Base-by-base conservation (phyloP, 2,113 vertebrate species). In the Rhagologus leucostigma region DNA sequence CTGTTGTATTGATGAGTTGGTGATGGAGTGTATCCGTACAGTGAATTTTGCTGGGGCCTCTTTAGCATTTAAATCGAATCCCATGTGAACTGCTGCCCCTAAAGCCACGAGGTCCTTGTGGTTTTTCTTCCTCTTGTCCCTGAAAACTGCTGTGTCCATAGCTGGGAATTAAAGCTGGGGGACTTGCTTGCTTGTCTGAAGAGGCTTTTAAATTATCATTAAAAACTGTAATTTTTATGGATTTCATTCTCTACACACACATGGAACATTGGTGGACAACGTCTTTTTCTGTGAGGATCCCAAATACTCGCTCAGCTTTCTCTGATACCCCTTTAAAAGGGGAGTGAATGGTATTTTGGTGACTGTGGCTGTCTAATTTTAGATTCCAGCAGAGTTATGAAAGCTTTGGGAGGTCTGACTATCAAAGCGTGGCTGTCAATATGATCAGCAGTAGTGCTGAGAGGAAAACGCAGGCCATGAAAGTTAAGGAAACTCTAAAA, bases 301-400 rank as follows among this genome's bases (percentile, higher is more conserved):
- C 62, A 76, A 90, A 64, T 6, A 16, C n/a, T 77, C 0, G 0
- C 42, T 89, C 57, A 67, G 74, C 47, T 57, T 91, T 91, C 87
- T 84, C 56, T 42, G 3, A 19, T 62, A 24, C 88, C 94, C 77
- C 67, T 87, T 78, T 76, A 73, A 94, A 90, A 52, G 5, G 8
- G n/a, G 46, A 56, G 24, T 63, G 69, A 69, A n/a, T 33, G 53
- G 20, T 90, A 49, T 91, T 95, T 79, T 83, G 53, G 79, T 70
- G 78, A 10, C 87, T 63, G 65, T 64, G 90, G 37, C n/a, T 84
- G 71, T 55, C 92, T 96, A 74, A 95, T 90, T 92, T 95, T 92
- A 94, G 85, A 52, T 88, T 93, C 75, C 86, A 94, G 85, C 64
- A 68, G 71, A 86, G 59, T 90, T 93, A 59, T 19, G 74, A 92